Percentiles rank a stretch among this genome's conserved stretches.
Conservation (phyloP, 1,140 invertebrate genomes). For the Nixonia krombeini region DNA sequence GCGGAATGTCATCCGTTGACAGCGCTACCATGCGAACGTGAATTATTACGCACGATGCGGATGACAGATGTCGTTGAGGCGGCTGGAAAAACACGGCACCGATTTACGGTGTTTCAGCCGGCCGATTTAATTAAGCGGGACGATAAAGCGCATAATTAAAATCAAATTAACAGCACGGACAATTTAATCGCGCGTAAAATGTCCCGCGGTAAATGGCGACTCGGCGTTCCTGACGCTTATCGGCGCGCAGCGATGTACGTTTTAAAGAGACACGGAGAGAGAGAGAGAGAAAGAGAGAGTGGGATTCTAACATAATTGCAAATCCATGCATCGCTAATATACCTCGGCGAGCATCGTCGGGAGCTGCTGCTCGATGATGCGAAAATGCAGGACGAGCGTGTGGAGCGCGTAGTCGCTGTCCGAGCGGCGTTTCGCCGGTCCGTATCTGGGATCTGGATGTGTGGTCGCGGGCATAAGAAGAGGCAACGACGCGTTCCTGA, state of each 20-base stretch:
- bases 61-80: slow-evolving; percentile 35
- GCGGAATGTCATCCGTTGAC: slow-evolving; percentile 44
- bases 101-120: neutral
- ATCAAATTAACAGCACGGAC: no score
- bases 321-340: slow-evolving; percentile 12
- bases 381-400: slow-evolving; percentile 3
- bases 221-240: neutral
- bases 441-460: slow-evolving; percentile 59
- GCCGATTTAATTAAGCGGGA: no score
- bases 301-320: slow-evolving; percentile 1
- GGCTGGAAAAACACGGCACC: no score
- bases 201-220: neutral
- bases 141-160: no score
- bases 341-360: neutral
- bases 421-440: slow-evolving; percentile 16
- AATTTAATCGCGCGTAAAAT: neutral
- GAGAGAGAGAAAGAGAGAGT: neutral
- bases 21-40: slow-evolving; percentile 42
- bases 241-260: neutral
- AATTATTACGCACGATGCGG: slow-evolving; percentile 34
- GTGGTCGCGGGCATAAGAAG: slow-evolving; percentile 46
- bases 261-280: neutral
- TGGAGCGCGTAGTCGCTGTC: slow-evolving; percentile 2
- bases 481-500: slow-evolving; percentile 2
- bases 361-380: slow-evolving; percentile 4